Evolutionary conservation across 1,140 invertebrate genomes (phyloP).

Genomic region (Cotesia chilonis): DNA sequence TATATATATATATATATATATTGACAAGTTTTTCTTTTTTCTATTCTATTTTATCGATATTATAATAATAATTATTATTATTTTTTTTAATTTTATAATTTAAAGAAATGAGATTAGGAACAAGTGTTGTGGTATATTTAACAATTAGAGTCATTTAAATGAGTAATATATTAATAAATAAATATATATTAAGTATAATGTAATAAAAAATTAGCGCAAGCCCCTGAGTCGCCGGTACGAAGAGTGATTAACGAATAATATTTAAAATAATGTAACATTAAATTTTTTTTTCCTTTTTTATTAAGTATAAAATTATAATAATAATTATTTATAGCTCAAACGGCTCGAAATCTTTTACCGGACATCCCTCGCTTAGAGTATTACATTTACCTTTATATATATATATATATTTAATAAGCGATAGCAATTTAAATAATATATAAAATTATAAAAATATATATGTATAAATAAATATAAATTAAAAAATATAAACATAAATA

Average conservation of each 20-base stretch:
- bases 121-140: background rate
- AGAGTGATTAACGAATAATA: slow-evolving; percentile 13
- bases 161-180: slow-evolving; percentile 29
- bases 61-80: too few species aligned
- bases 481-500: slow-evolving; percentile 32
- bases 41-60: too few species aligned
- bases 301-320: slow-evolving; percentile 1
- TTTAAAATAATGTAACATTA: background rate
- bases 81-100: too few species aligned
- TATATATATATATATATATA: too few species aligned
- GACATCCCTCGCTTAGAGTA: slow-evolving; percentile 59
- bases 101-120: slow-evolving; percentile 2
- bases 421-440: slow-evolving; percentile 57
- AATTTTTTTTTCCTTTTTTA: background rate
- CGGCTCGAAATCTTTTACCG: slow-evolving; percentile 51
- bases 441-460: slow-evolving; percentile 45
- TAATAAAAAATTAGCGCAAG: slow-evolving; percentile 38
- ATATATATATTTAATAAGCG: slow-evolving; percentile 46
- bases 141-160: slow-evolving; percentile 21
- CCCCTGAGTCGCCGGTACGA: slow-evolving; percentile 33
- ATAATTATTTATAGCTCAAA: slow-evolving; percentile 37
- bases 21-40: too few species aligned
- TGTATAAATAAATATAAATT: slow-evolving; percentile 43
- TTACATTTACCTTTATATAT: slow-evolving; percentile 59
- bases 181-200: background rate